These are phyloP conservation scores for Equus przewalskii DNA, from an alignment of 2,113 vertebrate species.

Conservation along the genomic window DNA sequence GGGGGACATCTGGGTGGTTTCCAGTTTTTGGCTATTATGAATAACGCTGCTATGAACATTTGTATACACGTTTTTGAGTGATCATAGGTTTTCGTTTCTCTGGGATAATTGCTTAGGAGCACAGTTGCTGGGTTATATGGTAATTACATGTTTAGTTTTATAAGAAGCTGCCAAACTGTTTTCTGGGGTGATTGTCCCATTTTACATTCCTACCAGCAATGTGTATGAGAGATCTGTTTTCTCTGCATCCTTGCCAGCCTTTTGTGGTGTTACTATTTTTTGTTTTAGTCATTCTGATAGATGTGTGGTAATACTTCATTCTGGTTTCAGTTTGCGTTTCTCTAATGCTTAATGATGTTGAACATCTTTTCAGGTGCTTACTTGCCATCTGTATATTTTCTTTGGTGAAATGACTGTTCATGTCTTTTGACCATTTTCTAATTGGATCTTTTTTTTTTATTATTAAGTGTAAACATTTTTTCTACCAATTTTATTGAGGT, in stretches of 20 bases:
- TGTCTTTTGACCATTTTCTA: constrained; percentile 49
- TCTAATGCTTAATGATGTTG: background rate
- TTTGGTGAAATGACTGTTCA: background rate
- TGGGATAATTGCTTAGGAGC: constrained; percentile 26
- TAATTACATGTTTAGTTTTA: constrained; percentile 32
- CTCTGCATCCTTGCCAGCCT: background rate
- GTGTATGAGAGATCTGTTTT: background rate
- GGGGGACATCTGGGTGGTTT: background rate
- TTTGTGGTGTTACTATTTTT: background rate
- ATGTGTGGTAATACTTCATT: background rate
- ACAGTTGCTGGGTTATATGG: background rate
- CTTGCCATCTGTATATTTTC: background rate
- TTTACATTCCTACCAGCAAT: background rate
- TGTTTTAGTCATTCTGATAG: background rate
- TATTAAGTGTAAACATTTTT: constrained; percentile 22
- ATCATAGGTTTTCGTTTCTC: constrained; percentile 15
- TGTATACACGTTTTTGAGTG: constrained; percentile 12
- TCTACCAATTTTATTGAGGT: constrained; percentile 22
- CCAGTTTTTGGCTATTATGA: background rate
- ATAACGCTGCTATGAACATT: background rate
- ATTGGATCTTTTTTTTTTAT: background rate
- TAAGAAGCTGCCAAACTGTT: constrained; percentile 16
- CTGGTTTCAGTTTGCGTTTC: constrained; percentile 40
- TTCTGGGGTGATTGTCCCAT: background rate
- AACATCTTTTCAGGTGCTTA: constrained; percentile 3